phyloP scores from a whole-genome alignment of 2,113 vertebrate species.

The Gasterosteus nipponicus region DNA sequence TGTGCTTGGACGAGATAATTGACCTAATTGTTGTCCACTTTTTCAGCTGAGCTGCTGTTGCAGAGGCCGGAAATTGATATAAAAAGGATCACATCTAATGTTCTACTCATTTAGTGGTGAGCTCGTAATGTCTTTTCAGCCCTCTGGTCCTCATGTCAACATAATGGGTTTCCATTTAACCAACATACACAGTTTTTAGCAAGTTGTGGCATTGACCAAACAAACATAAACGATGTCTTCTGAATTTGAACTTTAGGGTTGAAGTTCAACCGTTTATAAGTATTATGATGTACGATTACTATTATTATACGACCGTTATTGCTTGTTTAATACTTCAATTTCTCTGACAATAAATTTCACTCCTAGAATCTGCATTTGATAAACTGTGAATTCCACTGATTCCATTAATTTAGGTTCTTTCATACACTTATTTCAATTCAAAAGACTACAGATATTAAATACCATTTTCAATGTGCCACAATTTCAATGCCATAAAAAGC shows the following conservation, averaged over 20 bases:
- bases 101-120: constrained; percentile 52
- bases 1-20: constrained; percentile 52
- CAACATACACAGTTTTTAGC: constrained; percentile 23
- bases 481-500: constrained; percentile 6
- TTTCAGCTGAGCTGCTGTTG: constrained; percentile 42
- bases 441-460: not conserved
- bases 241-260: not conserved
- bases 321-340: not conserved
- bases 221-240: constrained; percentile 19
- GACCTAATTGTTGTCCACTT: constrained; percentile 65
- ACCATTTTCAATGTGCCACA: not conserved
- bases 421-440: not conserved
- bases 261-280: constrained; percentile 8
- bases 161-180: constrained; percentile 23
- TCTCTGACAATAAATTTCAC: not conserved
- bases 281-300: not conserved
- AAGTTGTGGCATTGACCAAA: constrained; percentile 3
- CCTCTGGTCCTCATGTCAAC: constrained; percentile 40
- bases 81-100: constrained; percentile 64
- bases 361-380: not conserved
- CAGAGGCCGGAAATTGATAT: constrained; percentile 45
- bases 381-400: not conserved
- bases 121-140: constrained; percentile 45
- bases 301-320: not conserved
- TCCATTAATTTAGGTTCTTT: not conserved